Evolutionary conservation across 2,797 vertebrate genomes (phyloP).

Genomic region (Gobio occitaniae): DNA sequence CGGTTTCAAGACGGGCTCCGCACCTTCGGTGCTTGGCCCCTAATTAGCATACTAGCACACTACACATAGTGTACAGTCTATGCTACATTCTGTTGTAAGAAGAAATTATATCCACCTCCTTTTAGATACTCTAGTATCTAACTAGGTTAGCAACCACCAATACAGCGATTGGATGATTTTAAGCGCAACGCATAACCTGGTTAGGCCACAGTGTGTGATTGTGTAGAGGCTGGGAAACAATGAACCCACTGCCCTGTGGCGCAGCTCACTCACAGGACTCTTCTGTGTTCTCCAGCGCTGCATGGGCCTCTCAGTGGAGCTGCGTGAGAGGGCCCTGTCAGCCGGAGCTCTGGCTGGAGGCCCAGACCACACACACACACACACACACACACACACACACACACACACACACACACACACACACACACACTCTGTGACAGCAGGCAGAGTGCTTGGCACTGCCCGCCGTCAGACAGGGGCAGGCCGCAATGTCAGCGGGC

Average conservation of each 20-base stretch:
- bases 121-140: not conserved
- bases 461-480: slow-evolving; percentile 45
- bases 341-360: slow-evolving; percentile 22
- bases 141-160: not conserved
- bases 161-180: not conserved
- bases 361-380: slow-evolving; percentile 36
- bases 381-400: slow-evolving; percentile 15
- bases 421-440: slow-evolving; percentile 38
- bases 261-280: slow-evolving; percentile 41
- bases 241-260: slow-evolving; percentile 32
- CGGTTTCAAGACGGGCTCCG: too few relatives aligned
- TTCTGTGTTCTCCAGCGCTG: slow-evolving; percentile 29
- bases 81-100: not conserved
- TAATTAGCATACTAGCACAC: not conserved
- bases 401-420: too few relatives aligned
- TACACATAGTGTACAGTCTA: too few relatives aligned
- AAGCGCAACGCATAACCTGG: not conserved
- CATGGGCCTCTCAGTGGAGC: slow-evolving; percentile 35
- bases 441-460: slow-evolving; percentile 44
- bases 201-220: not conserved
- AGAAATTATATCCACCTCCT: not conserved
- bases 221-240: slow-evolving; percentile 11
- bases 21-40: too few relatives aligned
- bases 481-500: slow-evolving; percentile 54
- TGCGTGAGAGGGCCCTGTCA: slow-evolving; percentile 41